Base-by-base conservation (phyloP, 2,113 vertebrate genomes). In the Tor tambroides region DNA sequence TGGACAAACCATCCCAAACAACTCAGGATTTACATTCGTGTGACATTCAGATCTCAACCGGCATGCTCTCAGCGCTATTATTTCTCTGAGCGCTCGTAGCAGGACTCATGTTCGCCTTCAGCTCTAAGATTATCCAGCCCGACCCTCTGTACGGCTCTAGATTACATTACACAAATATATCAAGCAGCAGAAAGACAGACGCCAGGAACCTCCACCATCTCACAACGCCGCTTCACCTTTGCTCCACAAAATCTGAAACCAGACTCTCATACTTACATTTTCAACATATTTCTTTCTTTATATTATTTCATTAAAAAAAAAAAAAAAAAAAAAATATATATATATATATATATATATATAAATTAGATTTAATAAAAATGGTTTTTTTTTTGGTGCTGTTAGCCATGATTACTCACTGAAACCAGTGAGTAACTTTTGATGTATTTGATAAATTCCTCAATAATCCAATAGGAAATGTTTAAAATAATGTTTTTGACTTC, bases 161-260 rank as follows among this genome's bases (percentile, higher is more conserved):
- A 63, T 82, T 82, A 65, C 80, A 67, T 82, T 80, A 63, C 54
- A 80, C 6, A 65, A 28, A 82, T 82, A 67, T 46, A 46, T 82
- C 59, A 65, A 67, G 4, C 54, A 26, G 56, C 49, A 72, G 69
- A 38, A 6, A 38, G 78, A 61, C 78, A 41, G 56, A 61, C 54
- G 7, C 21, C 78, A 80, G 54, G 23, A 80, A 41, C 79, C 30
- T 61, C 54, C 35, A 26, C 32, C 43, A 72, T 28, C 63, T 28
- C 26, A 28, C 63, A 65, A 30, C 7, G 7, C 1, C 2, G 9
- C 19, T 23, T 72, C 2, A 72, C 69, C 72, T 46, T 46, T 26
- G 41, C 41, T 8, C 38, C 72, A 46, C 46, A 3, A 75, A 46
- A 26, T 43, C 5, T 61, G 11, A 78, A 51, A 78, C 74, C 74